Evolutionary conservation across 2,888 invertebrate species (phyloP).

Genomic region (Eueremaeus valkanovi): DNA sequence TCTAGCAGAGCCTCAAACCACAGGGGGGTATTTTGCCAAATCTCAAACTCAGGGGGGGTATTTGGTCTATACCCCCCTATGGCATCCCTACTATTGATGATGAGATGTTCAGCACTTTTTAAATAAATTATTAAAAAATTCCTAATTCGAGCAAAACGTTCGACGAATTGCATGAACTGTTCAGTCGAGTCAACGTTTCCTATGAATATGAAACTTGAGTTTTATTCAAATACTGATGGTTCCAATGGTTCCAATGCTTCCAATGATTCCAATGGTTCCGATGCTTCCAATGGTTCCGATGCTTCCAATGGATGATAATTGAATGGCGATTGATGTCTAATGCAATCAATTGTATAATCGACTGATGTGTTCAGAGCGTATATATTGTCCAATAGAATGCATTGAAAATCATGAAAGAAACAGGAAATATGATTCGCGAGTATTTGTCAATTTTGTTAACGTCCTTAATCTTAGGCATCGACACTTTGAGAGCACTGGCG

Average conservation of each 20-base stretch:
- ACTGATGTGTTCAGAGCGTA: constrained; percentile 45
- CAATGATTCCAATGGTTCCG: no score
- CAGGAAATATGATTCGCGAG: constrained; percentile 89
- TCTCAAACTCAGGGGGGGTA: no score
- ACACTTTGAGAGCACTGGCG: constrained; percentile 78
- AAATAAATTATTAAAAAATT: not conserved
- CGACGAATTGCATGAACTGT: not conserved
- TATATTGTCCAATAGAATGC: constrained; percentile 94
- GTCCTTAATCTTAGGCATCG: constrained; percentile 84
- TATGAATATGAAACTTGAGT: no score
- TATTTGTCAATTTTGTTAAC: constrained; percentile 98
- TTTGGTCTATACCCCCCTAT: no score
- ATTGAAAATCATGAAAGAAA: constrained; percentile 92
- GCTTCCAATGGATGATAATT: not conserved
- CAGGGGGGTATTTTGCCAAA: no score
- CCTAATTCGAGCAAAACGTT: not conserved
- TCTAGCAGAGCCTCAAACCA: no score
- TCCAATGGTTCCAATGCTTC: no score
- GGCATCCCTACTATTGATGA: not conserved
- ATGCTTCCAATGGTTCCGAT: no score
- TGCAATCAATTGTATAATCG: no score
- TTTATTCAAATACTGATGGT: no score
- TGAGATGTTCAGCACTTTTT: not conserved
- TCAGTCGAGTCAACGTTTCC: not conserved
- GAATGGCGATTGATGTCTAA: not conserved